phyloP scores from a whole-genome alignment of 1,140 invertebrate genomes.

The Leptinotarsa texana region DNA sequence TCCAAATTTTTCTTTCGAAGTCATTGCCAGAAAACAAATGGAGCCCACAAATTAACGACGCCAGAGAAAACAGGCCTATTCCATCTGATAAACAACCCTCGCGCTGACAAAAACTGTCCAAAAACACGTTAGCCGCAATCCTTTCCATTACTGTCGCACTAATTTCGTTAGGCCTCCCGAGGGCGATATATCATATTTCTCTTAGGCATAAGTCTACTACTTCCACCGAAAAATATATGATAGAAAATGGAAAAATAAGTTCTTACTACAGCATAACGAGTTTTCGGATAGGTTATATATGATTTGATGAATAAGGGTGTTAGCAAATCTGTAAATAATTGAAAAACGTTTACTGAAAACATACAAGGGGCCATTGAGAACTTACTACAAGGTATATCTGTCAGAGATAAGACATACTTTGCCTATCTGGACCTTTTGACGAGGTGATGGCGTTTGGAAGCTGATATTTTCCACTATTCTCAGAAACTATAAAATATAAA shows the following conservation, averaged over 20 bases:
- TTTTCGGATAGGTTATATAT: too few species aligned
- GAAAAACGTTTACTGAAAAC: too few species aligned
- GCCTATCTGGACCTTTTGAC: too few species aligned
- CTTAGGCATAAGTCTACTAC: conserved; percentile 1
- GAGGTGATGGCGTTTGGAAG: too few species aligned
- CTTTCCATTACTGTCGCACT: conserved; percentile 32
- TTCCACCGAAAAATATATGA: background rate
- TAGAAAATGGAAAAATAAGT: background rate
- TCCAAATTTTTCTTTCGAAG: too few species aligned
- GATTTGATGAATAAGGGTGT: too few species aligned
- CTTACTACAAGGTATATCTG: too few species aligned
- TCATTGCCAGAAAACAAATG: background rate
- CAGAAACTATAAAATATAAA: too few species aligned
- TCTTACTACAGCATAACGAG: background rate
- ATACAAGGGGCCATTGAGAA: too few species aligned
- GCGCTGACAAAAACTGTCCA: conserved; percentile 26
- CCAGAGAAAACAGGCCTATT: conserved; percentile 16
- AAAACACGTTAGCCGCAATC: conserved; percentile 30
- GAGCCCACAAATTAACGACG: conserved; percentile 23
- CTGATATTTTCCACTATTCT: too few species aligned
- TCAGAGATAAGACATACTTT: too few species aligned
- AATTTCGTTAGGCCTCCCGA: conserved; percentile 31
- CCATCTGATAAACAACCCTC: conserved; percentile 20
- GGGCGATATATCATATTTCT: conserved; percentile 30
- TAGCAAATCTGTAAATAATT: too few species aligned